Conservation (phyloP, 2,888 invertebrate genomes). For the Drosophila birchii region DNA sequence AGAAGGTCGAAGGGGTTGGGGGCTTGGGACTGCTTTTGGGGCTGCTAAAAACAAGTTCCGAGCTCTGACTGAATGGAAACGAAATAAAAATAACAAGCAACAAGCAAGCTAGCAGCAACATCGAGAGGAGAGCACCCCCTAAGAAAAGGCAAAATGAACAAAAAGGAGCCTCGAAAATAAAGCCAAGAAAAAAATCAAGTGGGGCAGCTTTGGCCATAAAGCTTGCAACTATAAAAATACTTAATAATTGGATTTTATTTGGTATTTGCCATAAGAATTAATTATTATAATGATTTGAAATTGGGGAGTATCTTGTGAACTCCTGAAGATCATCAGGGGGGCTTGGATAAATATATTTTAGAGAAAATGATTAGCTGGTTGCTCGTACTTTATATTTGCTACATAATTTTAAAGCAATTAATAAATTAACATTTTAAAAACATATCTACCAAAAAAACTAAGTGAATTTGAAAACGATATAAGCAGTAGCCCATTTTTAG, state of each 20-base stretch:
- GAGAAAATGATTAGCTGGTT: neutral
- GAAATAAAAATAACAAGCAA: slow-evolving; percentile 69
- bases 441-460: no score
- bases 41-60: slow-evolving; percentile 34
- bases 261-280: neutral
- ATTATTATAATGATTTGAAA: neutral
- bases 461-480: neutral
- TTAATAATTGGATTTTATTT: neutral
- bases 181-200: slow-evolving; percentile 6
- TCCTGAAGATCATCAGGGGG: neutral
- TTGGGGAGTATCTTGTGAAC: neutral
- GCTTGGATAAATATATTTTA: neutral
- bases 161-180: slow-evolving; percentile 39
- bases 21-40: slow-evolving; percentile 4
- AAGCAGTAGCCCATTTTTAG: no score
- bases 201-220: neutral
- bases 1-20: slow-evolving; percentile 14
- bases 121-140: slow-evolving; percentile 7
- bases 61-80: slow-evolving; percentile 57
- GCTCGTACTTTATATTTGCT: neutral
- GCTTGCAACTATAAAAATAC: slow-evolving; percentile 17
- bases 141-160: slow-evolving; percentile 61
- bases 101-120: slow-evolving; percentile 41
- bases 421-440: no score
- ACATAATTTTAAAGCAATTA: no score